Evolutionary conservation across 2,113 vertebrate genomes (phyloP), one percentile per base, ranked within the genome.

Genomic region (Ophiodon elongatus): DNA sequence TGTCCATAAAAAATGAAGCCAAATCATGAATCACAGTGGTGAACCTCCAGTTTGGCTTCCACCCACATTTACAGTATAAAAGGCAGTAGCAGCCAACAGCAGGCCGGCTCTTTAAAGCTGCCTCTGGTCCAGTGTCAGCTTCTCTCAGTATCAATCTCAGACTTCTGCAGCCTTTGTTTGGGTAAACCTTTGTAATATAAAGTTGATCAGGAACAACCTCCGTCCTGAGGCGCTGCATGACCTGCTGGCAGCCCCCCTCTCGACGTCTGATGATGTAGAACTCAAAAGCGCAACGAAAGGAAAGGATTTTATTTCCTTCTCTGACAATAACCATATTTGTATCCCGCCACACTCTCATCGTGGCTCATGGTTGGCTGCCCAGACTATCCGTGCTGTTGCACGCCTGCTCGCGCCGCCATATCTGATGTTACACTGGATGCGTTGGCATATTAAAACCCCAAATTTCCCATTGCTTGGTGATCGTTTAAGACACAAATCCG

Each of bases 241-340:
- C 83, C 83, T 59, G 29, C 82, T 83, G 86, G 83, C 87, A 76
- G 68, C 63, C 8, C 45, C 76, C 72, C 57, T 9, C 79, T 37
- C 57, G 75, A 56, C 21, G 19, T 54, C 73, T 82, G 72, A 37
- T 79, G 67, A 71, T 75, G 57, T 78, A 76, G n/a, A 70, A n/a
- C 78, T 73, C 67, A 85, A 89, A 45, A 84, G 67, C 73, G 87
- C 76, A 91, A 91, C 86, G n/a, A n/a, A n/a, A n/a, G n/a, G n/a
- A 92, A 91, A 89, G 43, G 88, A 88, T 87, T 93, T 92, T 4
- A 63, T 84, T 75, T 66, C 72, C 73, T 47, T 45, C 56, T 67
- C 73, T 19, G 56, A 79, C 77, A 79, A 64, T 73, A 88, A 80
- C 71, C 70, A 82, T 83, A 85, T 92, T 87, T 86, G 65, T 86